Percentiles rank a stretch among this genome's conserved stretches.
These are phyloP conservation scores for Shargacucullia verbasci DNA, from an alignment of 2,888 invertebrate genomes.

Conservation along the genomic window DNA sequence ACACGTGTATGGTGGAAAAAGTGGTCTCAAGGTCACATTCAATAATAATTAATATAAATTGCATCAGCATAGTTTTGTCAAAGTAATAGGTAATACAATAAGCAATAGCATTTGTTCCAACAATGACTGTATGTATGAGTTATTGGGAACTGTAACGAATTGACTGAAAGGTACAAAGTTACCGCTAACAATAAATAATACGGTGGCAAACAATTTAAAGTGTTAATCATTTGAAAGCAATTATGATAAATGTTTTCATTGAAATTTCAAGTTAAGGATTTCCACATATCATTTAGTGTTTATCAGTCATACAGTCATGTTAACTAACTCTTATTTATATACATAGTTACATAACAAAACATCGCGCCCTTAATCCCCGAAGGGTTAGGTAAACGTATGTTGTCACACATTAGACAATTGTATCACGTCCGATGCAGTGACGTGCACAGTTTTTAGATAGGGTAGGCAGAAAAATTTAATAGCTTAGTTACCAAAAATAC, in stretches of 20 bases:
- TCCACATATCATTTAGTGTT: neutral
- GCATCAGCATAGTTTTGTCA: conserved; percentile 10
- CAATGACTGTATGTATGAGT: conserved; percentile 12
- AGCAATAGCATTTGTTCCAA: conserved; percentile 16
- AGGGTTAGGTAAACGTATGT: too few species aligned
- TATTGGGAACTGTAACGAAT: neutral
- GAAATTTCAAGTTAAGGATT: conserved; percentile 5
- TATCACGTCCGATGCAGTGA: too few species aligned
- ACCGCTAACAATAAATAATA: conserved; percentile 5
- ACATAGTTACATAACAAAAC: too few species aligned
- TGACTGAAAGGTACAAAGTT: conserved; percentile 5
- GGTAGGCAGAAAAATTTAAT: too few species aligned
- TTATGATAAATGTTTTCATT: conserved; percentile 24
- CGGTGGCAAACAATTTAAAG: neutral
- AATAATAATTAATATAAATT: neutral
- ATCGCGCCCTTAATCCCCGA: too few species aligned
- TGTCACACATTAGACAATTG: too few species aligned
- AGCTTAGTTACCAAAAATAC: too few species aligned
- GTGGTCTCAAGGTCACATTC: conserved; percentile 1
- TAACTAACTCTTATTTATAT: too few species aligned
- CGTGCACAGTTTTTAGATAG: too few species aligned
- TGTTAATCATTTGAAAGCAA: conserved; percentile 3
- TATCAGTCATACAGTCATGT: neutral
- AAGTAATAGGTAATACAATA: conserved; percentile 9
- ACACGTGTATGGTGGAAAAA: neutral